Base-by-base conservation (phyloP, 2,113 vertebrate species). In the Natator depressus region DNA sequence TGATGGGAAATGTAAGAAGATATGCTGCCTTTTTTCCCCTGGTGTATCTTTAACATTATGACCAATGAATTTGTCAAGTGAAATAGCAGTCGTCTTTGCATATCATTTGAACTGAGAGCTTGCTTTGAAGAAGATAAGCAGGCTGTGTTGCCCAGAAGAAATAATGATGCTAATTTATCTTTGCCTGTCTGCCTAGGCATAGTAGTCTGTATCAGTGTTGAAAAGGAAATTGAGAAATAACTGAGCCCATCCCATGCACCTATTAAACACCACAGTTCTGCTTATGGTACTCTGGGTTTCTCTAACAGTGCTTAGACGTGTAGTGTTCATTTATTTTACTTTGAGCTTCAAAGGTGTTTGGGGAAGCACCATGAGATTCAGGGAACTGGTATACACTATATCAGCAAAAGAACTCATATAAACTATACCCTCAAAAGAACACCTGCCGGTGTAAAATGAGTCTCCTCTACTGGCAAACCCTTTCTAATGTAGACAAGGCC, bases 31-130 rank as follows among this genome's bases (percentile, higher is more conserved):
- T 94, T 96, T 29, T 92, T 19, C 85, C 90, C 85, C 80, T 35
- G 25, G 72, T 97, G 94, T 97, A 89, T 98, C 95, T 98, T 97
- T 98, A 97, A 97, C 96, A 97, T 98, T 98, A 92, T 97, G 97
- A 98, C 98, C 97, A 89, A 84, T 91, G 90, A 89, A 97, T 98
- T 98, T 98, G 94, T 98, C 98, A 97, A 94, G 96, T 96, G 95
- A 96, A 97, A 96, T 92, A 92, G 93, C 88, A 89, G 93, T 91
- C 89, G 4, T 96, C 95, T 98, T 97, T 97, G 96, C 96, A 95
- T 98, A 96, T 98, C 97, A 92, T 96, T 97, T 97, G 96, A 97
- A 96, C 95, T 59, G 84, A 97, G 95, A 94, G 82, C 93, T 97
- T 97, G 87, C 96, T 97, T 97, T 97, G 83, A 97, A 95, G 93